Percentiles rank a stretch among this genome's conserved stretches.
phyloP scores from a whole-genome alignment of 2,113 vertebrate species.

The Melanostigma gelatinosum region DNA sequence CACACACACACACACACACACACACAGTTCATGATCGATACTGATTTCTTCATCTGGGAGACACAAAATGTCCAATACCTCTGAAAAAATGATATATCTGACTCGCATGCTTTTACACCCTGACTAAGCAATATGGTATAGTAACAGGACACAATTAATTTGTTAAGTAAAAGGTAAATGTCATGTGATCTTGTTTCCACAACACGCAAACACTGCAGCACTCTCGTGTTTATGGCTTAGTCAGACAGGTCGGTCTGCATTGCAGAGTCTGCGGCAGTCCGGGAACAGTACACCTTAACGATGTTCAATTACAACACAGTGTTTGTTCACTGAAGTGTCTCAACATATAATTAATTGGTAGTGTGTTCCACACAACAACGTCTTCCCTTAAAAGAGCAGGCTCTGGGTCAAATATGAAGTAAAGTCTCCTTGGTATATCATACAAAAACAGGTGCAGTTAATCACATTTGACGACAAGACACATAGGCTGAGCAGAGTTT shows the following conservation, averaged over 20 bases:
- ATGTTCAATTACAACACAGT: not conserved
- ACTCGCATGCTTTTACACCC: not conserved
- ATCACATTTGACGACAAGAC: not conserved
- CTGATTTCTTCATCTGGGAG: not conserved
- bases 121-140: not conserved
- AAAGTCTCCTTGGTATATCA: not conserved
- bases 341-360: not conserved
- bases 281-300: not conserved
- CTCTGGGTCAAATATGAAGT: not conserved
- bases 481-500: not conserved
- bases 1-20: too few relatives aligned
- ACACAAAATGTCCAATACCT: not conserved
- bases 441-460: not conserved
- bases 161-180: not conserved
- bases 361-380: not conserved
- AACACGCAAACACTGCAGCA: not conserved
- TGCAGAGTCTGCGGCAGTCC: not conserved
- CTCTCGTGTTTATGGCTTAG: not conserved
- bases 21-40: not conserved
- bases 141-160: not conserved
- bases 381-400: not conserved
- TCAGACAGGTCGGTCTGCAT: too few relatives aligned
- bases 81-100: not conserved
- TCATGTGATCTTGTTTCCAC: not conserved
- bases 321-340: constrained; percentile 11